Conservation (phyloP, 2,113 vertebrate species). For the Alethe diademata region DNA sequence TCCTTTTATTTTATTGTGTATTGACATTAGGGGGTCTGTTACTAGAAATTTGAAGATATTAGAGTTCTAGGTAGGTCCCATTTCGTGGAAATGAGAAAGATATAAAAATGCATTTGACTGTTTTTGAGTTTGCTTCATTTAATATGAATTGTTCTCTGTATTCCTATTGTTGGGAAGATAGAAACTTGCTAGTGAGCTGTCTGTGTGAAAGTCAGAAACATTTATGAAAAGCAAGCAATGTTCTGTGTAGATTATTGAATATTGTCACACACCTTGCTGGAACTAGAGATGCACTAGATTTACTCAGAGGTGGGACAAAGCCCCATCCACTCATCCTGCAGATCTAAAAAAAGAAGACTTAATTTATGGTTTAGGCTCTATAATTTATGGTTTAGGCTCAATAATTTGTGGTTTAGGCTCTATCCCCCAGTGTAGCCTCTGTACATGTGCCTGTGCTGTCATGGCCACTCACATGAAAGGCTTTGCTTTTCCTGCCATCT, state of each 20-base stretch:
- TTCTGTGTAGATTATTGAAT: too few species aligned
- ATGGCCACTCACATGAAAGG: not conserved
- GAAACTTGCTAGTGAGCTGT: not conserved
- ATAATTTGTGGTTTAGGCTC: not conserved
- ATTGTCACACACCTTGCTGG: not conserved
- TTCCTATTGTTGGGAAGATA: not conserved
- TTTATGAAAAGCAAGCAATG: not conserved
- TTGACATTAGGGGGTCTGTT: not conserved
- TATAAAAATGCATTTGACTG: not conserved
- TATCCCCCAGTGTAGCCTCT: not conserved
- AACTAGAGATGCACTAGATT: not conserved
- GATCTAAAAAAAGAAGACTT: not conserved
- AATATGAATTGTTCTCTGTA: not conserved
- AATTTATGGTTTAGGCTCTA: not conserved
- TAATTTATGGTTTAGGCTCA: not conserved
- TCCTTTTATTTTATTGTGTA: not conserved
- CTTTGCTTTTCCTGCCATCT: not conserved
- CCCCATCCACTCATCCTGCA: not conserved
- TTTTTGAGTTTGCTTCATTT: not conserved
- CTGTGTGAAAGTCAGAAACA: not conserved
- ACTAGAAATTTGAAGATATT: not conserved
- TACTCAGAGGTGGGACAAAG: not conserved
- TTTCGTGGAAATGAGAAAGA: not conserved
- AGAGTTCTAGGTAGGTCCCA: not conserved
- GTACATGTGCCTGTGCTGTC: not conserved